Evolutionary conservation across 2,113 vertebrate genomes (phyloP).

Genomic region (Trematomus loennbergii): DNA sequence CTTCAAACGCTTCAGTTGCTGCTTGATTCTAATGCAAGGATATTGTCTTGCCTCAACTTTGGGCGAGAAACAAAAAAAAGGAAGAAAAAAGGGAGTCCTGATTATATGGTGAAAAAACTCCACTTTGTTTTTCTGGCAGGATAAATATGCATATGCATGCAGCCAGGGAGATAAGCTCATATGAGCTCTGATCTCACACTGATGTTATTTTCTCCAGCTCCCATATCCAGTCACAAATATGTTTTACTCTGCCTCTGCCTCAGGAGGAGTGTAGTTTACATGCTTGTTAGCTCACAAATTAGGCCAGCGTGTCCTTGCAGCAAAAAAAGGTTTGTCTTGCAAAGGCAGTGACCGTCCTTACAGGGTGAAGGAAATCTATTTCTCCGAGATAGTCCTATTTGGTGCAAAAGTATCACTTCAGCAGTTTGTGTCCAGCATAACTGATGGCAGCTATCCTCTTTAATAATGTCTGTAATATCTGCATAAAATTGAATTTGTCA

Average conservation of each 20-base stretch:
- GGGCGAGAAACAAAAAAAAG: slow-evolving; percentile 17
- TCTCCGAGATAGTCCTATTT: slow-evolving; percentile 46
- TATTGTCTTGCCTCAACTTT: slow-evolving; percentile 23
- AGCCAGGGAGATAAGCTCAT: slow-evolving; percentile 19
- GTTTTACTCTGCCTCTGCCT: slow-evolving; percentile 54
- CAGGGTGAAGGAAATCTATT: slow-evolving; percentile 72
- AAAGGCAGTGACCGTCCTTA: slow-evolving; percentile 60
- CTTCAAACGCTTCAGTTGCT: slow-evolving; percentile 28
- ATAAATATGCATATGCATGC: slow-evolving; percentile 46
- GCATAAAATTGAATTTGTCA: slow-evolving; percentile 62
- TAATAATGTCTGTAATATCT: slow-evolving; percentile 58
- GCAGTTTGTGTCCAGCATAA: slow-evolving; percentile 55
- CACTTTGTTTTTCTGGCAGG: slow-evolving; percentile 12
- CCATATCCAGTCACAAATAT: slow-evolving; percentile 53
- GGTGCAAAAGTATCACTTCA: slow-evolving; percentile 64
- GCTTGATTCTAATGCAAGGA: slow-evolving; percentile 18
- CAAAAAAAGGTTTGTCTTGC: slow-evolving; percentile 72
- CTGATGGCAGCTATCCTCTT: slow-evolving; percentile 28
- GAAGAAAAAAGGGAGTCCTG: neutral
- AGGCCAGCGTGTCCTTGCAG: slow-evolving; percentile 82
- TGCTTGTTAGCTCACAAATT: slow-evolving; percentile 81
- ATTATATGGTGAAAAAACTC: slow-evolving; percentile 1
- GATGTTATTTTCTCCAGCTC: slow-evolving; percentile 28
- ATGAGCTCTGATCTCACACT: slow-evolving; percentile 35
- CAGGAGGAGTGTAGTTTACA: slow-evolving; percentile 72